phyloP scores from a whole-genome alignment of 2,888 invertebrate genomes.

The Apoda limacodes region DNA sequence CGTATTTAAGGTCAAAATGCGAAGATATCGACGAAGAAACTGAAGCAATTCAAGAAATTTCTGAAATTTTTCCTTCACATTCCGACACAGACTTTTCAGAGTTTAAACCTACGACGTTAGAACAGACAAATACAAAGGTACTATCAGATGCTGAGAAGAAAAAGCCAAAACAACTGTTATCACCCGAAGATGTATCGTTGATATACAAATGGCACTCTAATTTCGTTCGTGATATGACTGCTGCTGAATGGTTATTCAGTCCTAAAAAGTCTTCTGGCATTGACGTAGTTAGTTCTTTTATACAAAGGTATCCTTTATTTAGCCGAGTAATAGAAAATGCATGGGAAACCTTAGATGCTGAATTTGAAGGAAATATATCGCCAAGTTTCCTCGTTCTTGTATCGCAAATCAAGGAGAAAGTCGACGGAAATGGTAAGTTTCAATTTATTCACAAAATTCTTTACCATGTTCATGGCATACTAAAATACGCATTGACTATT shows the following conservation, averaged over 20 bases:
- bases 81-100: conserved; percentile 78
- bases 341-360: conserved; percentile 63
- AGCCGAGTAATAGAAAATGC: conserved; percentile 61
- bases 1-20: conserved; percentile 71
- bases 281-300: conserved; percentile 53
- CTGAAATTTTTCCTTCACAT: conserved; percentile 77
- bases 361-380: conserved; percentile 62
- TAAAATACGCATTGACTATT: neutral
- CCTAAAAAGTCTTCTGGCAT: conserved; percentile 44
- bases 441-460: too few relatives aligned
- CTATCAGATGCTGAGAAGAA: conserved; percentile 25
- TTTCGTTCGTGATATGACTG: conserved; percentile 68
- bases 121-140: conserved; percentile 49
- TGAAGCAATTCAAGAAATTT: conserved; percentile 72
- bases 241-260: conserved; percentile 70
- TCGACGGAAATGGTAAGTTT: conserved; percentile 45
- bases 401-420: conserved; percentile 59
- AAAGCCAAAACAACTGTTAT: conserved; percentile 42
- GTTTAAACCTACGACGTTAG: conserved; percentile 64
- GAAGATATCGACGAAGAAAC: conserved; percentile 78
- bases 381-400: conserved; percentile 71
- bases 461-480: neutral
- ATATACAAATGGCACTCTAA: conserved; percentile 73
- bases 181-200: conserved; percentile 66
- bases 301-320: conserved; percentile 72